Evolutionary conservation across 2,797 vertebrate genomes (phyloP).

Genomic region (Corythornis leucogaster): DNA sequence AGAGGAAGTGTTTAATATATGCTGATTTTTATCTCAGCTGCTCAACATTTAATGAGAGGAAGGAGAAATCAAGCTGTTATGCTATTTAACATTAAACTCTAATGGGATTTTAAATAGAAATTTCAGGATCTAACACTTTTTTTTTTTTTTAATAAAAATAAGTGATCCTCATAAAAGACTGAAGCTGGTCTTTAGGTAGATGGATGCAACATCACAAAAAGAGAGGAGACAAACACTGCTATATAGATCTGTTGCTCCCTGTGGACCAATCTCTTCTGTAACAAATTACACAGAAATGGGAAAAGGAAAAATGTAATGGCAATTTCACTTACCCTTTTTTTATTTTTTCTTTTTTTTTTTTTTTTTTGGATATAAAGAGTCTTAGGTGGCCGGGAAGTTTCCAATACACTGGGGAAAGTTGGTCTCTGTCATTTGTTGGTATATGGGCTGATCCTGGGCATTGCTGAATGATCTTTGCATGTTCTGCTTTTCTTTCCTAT

Average conservation of each 20-base stretch:
- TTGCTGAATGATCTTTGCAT: background rate
- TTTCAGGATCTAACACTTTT: background rate
- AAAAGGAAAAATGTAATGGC: background rate
- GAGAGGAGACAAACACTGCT: constrained; percentile 7
- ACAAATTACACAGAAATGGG: background rate
- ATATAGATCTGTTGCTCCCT: background rate
- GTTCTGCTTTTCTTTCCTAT: background rate
- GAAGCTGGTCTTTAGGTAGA: background rate
- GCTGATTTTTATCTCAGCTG: constrained; percentile 44
- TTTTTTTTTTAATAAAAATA: constrained; percentile 66
- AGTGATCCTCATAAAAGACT: constrained; percentile 40
- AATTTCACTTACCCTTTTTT: background rate
- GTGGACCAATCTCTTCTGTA: background rate
- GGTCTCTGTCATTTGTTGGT: background rate
- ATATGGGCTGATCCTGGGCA: background rate
- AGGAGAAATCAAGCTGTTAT: constrained; percentile 50
- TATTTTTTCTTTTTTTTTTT: background rate
- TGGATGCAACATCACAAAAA: constrained; percentile 1
- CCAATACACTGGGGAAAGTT: background rate
- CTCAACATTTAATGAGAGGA: constrained; percentile 37
- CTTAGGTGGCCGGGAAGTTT: background rate
- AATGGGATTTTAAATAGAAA: constrained; percentile 33
- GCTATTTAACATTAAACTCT: constrained; percentile 41
- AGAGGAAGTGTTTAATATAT: constrained; percentile 35
- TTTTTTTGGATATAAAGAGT: background rate